Evolutionary conservation across 2,888 invertebrate species (phyloP), one percentile per base, ranked within the genome.

Genomic region (Smittia sp.): DNA sequence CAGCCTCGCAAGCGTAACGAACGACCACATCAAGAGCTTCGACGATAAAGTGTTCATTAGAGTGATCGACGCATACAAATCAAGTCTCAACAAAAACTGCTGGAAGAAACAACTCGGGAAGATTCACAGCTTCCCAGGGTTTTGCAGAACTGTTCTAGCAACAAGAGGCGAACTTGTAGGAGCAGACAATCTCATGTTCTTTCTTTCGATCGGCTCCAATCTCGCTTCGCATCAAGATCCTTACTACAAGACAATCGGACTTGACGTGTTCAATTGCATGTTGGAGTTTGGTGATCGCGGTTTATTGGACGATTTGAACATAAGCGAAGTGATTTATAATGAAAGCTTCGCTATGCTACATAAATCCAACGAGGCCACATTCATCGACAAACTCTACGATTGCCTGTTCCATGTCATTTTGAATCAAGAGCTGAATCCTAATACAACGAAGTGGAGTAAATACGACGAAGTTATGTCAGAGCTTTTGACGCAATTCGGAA

Each of bases 71-170:
- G 11, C 2, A 13, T 69, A 54, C 41, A 69, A 69, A 20, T 13
- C 52, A 18, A 13, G 15, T 0, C 15, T 69, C 1, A 24, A 9
- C 24, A 24, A 52, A 4, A 41, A 69, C 1, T 25, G 6, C 20
- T 69, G 69, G 69, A 69, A 69, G 54, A 24, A 18, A 52, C 15
- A 54, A 6, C 27, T 69, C 3, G 69, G 69, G 25, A 15, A 22
- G 46, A 46, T 69, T 69, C 69, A 69, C 25, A 41, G 69, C 7
- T 69, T 54, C 22, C 54, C 69, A 25, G 2, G 11, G 25, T 69
- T 69, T 18, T 52, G 52, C 20, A 18, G 54, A 27, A 27, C 27
- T 18, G 3, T 69, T 3, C 20, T 69, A 0, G 1, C 15, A 1
- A 6, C n/a, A 1, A 25, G 27, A 11, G 1, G 3, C 24, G 15